These are phyloP conservation scores for Buteo buteo DNA, from an alignment of 2,113 vertebrate species.

Conservation along the genomic window DNA sequence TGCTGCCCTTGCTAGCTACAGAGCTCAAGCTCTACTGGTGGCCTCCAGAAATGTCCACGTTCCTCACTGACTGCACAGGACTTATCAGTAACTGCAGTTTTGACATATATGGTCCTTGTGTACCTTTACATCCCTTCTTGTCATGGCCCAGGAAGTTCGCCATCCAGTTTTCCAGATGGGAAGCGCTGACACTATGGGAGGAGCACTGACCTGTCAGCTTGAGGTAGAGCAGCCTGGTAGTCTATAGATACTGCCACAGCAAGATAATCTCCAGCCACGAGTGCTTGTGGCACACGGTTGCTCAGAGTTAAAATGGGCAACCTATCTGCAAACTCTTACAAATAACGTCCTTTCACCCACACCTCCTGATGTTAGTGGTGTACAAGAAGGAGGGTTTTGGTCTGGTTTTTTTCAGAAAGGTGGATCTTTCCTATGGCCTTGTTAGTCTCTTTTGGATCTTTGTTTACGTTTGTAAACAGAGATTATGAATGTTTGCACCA, in stretches of 20 bases:
- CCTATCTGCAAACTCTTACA: background rate
- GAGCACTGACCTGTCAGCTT: background rate
- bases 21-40: background rate
- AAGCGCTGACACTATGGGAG: background rate
- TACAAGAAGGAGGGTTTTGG: background rate
- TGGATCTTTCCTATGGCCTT: background rate
- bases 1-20: background rate
- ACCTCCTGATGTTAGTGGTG: background rate
- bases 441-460: background rate
- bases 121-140: background rate
- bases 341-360: background rate
- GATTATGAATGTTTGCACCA: background rate
- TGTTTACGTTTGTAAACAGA: background rate
- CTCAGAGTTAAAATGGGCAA: background rate
- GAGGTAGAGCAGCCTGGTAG: background rate
- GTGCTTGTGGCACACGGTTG: background rate
- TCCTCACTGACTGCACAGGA: background rate
- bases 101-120: background rate
- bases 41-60: background rate
- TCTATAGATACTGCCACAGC: background rate
- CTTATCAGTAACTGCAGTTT: background rate
- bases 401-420: background rate
- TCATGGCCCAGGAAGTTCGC: background rate
- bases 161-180: background rate
- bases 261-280: background rate